Base-by-base conservation (phyloP, 2,888 invertebrate species). In the Cosmopolites sordidus region DNA sequence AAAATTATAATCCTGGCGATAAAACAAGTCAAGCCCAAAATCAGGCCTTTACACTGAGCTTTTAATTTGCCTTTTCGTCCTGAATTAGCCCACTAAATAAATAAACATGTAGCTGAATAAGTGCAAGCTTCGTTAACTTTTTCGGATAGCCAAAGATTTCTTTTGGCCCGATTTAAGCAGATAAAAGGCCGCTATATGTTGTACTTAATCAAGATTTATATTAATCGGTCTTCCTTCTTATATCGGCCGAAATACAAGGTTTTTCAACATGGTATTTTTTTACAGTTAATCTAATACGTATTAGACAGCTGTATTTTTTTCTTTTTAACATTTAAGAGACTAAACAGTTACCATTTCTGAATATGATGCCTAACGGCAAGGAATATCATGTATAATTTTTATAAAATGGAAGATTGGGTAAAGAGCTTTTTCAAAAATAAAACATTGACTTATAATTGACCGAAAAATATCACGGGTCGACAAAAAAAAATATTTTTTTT, bases 1-100 rank as follows among this genome's bases (percentile, higher is more conserved):
- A 56, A 56, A 56, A 56, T 56, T 53, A 49, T 53, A 56, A 53
- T 53, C 56, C 33, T 11, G 46, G 50, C 52, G 49, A 53, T 56
- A 56, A 56, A 56, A 56, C 56, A 56, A 52, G 50, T 47, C 43
- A 39, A 47, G 46, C 56, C 56, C 51, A 55, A 55, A 55, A 55
- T 54, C 55, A 48, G 55, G 43, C 51, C 51, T 47, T 56, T 48
- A 48, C 56, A 48, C 37, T 55, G 47, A 44, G 56, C 56, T 56
- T 56, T 56, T 56, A 56, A 56, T 56, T 56, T 56, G 51, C 48
- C 50, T 46, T 42, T 55, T 51, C 51, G 41, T 51, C 15, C 45
- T 33, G 42, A 48, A 45, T 38, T 56, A 56, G 51, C 48, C 51
- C 38, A 44, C 56, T 45, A 48, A 51, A 51, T 56, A 55, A 51